These are phyloP conservation scores for Magallana angulata DNA, from an alignment of 1,140 invertebrate species.

Conservation along the genomic window DNA sequence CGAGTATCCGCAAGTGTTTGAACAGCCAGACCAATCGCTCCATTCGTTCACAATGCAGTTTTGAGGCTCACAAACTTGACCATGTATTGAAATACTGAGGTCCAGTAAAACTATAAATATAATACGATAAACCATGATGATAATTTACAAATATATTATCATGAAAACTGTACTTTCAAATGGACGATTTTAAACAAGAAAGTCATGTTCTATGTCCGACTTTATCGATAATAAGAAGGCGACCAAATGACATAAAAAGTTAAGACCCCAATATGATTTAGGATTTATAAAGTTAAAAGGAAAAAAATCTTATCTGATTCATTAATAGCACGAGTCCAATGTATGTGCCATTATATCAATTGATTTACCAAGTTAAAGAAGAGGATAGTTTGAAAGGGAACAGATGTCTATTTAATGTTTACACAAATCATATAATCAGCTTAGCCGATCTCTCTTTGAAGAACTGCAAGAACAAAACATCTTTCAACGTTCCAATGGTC, in stretches of 20 bases:
- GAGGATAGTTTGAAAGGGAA: not conserved
- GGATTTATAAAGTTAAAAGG: not conserved
- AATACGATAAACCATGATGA: not conserved
- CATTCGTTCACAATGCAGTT: constrained; percentile 61
- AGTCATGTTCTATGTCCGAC: too few species aligned
- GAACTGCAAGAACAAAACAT: not conserved
- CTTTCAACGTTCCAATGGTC: not conserved
- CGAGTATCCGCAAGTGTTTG: constrained; percentile 52
- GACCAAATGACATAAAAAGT: too few species aligned
- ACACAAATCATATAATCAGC: constrained; percentile 22
- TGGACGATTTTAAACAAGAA: too few species aligned
- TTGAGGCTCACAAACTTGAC: constrained; percentile 40
- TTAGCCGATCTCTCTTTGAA: not conserved
- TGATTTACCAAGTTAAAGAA: constrained; percentile 19
- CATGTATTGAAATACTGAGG: not conserved
- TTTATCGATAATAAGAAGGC: too few species aligned
- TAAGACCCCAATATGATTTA: not conserved
- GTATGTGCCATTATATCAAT: not conserved
- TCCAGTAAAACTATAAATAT: not conserved
- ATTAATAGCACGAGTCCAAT: not conserved
- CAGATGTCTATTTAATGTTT: constrained; percentile 21
- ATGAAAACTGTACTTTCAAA: too few species aligned
- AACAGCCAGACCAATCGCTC: constrained; percentile 57
- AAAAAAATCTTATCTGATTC: not conserved
- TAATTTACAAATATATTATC: too few species aligned